Percentiles rank a stretch among this genome's conserved stretches.
Evolutionary conservation across 2,113 vertebrate species (phyloP).

Genomic region (Sardina pilchardus): DNA sequence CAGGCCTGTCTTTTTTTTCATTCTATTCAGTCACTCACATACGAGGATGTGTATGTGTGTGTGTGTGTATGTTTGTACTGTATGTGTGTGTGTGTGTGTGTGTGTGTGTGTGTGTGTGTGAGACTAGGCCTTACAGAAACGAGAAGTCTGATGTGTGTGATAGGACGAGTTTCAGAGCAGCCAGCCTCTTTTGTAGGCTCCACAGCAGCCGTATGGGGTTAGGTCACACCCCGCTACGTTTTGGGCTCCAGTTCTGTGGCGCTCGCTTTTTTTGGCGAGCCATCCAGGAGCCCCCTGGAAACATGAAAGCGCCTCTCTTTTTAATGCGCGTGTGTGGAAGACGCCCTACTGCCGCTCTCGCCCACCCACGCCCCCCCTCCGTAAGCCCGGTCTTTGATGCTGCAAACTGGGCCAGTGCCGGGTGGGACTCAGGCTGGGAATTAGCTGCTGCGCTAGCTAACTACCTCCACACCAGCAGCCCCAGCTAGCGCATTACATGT

Average conservation of each 20-base stretch:
- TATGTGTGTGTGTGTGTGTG: neutral
- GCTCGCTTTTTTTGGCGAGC: neutral
- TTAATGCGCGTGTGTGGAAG: constrained; percentile 45
- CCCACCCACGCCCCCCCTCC: constrained; percentile 49
- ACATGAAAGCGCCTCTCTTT: constrained; percentile 50
- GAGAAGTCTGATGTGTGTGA: neutral
- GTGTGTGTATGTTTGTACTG: neutral
- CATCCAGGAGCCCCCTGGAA: constrained; percentile 42
- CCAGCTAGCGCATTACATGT: neutral
- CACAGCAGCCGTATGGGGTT: neutral
- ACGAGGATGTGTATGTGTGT: neutral
- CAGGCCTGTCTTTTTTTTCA: neutral
- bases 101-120: neutral
- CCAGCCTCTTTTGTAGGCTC: neutral
- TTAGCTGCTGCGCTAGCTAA: constrained; percentile 50
- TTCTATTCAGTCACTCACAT: neutral
- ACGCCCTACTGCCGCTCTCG: constrained; percentile 56
- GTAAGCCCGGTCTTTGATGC: constrained; percentile 65
- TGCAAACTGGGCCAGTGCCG: constrained; percentile 67
- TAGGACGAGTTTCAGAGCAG: neutral
- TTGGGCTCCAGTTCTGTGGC: constrained; percentile 14
- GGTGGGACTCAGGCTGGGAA: constrained; percentile 63
- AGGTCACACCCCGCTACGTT: constrained; percentile 32
- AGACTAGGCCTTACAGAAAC: neutral
- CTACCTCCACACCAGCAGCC: constrained; percentile 47